These are phyloP conservation scores for Synanthedon tipuliformis DNA, from an alignment of 2,888 invertebrate species.

Conservation along the genomic window DNA sequence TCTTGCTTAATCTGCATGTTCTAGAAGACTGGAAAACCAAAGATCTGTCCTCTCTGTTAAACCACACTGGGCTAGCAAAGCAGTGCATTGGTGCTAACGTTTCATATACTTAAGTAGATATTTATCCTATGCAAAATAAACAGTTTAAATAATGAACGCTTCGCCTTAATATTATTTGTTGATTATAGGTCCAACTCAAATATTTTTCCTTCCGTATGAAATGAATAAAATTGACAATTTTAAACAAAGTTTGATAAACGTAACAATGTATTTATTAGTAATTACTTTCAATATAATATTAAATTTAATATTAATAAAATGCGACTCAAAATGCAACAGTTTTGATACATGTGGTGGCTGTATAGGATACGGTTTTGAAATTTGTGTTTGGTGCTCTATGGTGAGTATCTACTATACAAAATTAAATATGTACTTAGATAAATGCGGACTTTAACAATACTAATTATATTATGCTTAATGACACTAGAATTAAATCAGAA, in stretches of 20 bases:
- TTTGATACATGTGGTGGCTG: constrained; percentile 34
- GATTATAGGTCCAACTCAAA: not conserved
- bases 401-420: constrained; percentile 16
- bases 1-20: too few relatives aligned
- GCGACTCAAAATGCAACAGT: constrained; percentile 12
- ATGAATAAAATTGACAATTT: not conserved
- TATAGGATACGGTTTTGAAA: constrained; percentile 22
- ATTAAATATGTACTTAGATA: too few relatives aligned
- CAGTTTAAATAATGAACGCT: not conserved
- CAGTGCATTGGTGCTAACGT: too few relatives aligned
- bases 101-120: too few relatives aligned
- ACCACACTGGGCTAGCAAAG: too few relatives aligned
- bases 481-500: too few relatives aligned
- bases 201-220: not conserved
- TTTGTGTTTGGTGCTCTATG: constrained; percentile 41
- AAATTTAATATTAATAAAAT: not conserved
- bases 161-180: not conserved
- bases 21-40: too few relatives aligned
- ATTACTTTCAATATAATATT: not conserved
- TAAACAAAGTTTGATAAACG: not conserved
- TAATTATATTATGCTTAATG: too few relatives aligned
- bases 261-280: not conserved
- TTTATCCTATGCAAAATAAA: too few relatives aligned
- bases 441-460: too few relatives aligned
- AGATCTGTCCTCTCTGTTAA: too few relatives aligned